Percentiles rank a stretch among this genome's conserved stretches.
Evolutionary conservation across 2,888 invertebrate species (phyloP).

Genomic region (Sarcophaga rosellei): DNA sequence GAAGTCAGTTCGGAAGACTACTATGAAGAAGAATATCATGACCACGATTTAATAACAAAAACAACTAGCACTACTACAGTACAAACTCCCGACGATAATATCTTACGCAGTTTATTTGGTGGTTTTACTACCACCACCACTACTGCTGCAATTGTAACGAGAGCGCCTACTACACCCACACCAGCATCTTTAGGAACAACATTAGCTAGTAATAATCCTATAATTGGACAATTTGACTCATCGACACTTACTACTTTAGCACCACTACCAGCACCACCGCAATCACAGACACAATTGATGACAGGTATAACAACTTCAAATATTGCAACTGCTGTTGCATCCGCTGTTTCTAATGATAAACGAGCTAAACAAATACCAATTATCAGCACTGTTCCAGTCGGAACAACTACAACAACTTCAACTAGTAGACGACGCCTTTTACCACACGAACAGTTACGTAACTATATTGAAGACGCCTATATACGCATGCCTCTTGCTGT

Average conservation of each 20-base stretch:
- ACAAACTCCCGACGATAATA: conserved; percentile 12
- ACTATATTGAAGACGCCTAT: conserved; percentile 81
- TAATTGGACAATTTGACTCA: conserved; percentile 40
- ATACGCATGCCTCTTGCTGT: conserved; percentile 81
- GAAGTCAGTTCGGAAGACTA: conserved; percentile 74
- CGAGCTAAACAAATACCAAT: conserved; percentile 68
- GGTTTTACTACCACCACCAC: conserved; percentile 16
- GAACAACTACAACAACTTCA: conserved; percentile 31
- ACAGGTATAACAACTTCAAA: conserved; percentile 45
- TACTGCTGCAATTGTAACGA: background rate
- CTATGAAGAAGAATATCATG: conserved; percentile 75
- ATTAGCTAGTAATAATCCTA: conserved; percentile 22
- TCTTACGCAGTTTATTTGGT: conserved; percentile 58
- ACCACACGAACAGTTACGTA: conserved; percentile 80
- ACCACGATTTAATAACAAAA: conserved; percentile 66
- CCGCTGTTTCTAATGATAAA: conserved; percentile 59
- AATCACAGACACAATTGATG: conserved; percentile 10
- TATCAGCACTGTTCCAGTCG: conserved; percentile 34
- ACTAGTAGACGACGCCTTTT: conserved; percentile 73
- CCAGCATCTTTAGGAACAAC: conserved; percentile 26
- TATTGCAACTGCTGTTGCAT: conserved; percentile 53
- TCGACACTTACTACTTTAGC: conserved; percentile 60
- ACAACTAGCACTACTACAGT: conserved; percentile 13
- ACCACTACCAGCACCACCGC: conserved; percentile 29
- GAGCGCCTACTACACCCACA: conserved; percentile 32